These are phyloP conservation scores for Lordiphosa clarofinis DNA, from an alignment of 1,140 invertebrate genomes.

Conservation along the genomic window DNA sequence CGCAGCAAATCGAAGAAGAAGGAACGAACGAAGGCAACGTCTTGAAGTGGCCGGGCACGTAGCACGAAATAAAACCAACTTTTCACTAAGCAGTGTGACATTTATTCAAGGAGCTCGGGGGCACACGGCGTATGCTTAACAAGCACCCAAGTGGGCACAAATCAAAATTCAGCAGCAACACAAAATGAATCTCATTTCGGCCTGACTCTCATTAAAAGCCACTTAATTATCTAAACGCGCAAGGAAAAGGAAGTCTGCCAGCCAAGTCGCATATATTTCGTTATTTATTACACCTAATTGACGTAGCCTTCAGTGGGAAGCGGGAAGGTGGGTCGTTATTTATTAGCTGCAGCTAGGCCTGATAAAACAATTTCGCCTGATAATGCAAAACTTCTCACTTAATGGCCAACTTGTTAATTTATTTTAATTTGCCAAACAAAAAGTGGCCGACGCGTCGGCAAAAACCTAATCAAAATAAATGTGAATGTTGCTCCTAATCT, in stretches of 20 bases:
- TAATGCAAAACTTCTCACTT: slow-evolving; percentile 13
- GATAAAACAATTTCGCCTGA: neutral
- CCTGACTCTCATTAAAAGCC: slow-evolving; percentile 62
- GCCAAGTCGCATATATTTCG: slow-evolving; percentile 24
- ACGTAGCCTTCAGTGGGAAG: slow-evolving; percentile 45
- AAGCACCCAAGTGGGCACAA: slow-evolving; percentile 37
- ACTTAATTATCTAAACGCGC: slow-evolving; percentile 60
- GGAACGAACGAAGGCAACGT: slow-evolving; percentile 40
- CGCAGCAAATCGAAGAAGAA: slow-evolving; percentile 58
- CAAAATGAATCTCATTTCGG: slow-evolving; percentile 11
- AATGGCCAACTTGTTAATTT: slow-evolving; percentile 46
- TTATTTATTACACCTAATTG: slow-evolving; percentile 71
- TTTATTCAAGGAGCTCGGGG: slow-evolving; percentile 47
- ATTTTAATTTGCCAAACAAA: slow-evolving; percentile 49
- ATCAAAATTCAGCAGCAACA: slow-evolving; percentile 23
- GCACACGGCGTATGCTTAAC: slow-evolving; percentile 46
- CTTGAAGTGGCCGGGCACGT: slow-evolving; percentile 41
- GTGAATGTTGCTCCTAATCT: slow-evolving; percentile 35
- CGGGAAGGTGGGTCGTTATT: slow-evolving; percentile 25
- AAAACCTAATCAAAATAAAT: slow-evolving; percentile 55
- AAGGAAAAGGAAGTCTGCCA: slow-evolving; percentile 35
- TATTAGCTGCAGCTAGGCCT: slow-evolving; percentile 36
- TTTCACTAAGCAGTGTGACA: slow-evolving; percentile 24
- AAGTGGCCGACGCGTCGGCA: neutral
- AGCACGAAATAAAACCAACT: slow-evolving; percentile 50